Percentiles rank a stretch among this genome's conserved stretches.
These are phyloP conservation scores for Nomada goodeniana DNA, from an alignment of 2,888 invertebrate species.

Conservation along the genomic window DNA sequence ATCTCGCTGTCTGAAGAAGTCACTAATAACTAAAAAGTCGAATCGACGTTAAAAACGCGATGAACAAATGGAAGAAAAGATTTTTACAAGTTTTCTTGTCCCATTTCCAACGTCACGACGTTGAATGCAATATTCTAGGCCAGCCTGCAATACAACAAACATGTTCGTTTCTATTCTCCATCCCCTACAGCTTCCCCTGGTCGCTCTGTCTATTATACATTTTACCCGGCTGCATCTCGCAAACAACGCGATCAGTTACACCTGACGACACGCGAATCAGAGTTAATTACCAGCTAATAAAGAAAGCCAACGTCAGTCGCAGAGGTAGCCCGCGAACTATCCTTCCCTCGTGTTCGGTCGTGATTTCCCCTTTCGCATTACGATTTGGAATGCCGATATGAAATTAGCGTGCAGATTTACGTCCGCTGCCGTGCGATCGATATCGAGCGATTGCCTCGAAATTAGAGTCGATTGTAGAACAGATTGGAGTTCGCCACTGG, in stretches of 20 bases:
- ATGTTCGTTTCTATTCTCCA: too few species aligned
- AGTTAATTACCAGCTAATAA: slow-evolving; percentile 11
- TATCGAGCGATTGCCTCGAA: slow-evolving; percentile 56
- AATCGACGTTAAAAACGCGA: too few species aligned
- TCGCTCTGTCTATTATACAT: background rate
- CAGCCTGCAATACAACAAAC: too few species aligned
- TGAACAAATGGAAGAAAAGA: too few species aligned
- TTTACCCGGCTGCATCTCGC: background rate
- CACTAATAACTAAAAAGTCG: too few species aligned
- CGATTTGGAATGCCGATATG: slow-evolving; percentile 50
- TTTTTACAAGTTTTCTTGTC: too few species aligned
- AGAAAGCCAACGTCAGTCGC: background rate
- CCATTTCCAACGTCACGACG: too few species aligned
- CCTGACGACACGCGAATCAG: background rate
- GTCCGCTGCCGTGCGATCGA: slow-evolving; percentile 32
- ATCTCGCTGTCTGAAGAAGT: too few species aligned
- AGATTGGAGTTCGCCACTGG: slow-evolving; percentile 44
- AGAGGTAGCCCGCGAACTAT: slow-evolving; percentile 6
- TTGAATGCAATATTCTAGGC: too few species aligned
- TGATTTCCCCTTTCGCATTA: slow-evolving; percentile 53
- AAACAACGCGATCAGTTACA: background rate
- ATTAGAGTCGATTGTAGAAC: slow-evolving; percentile 59
- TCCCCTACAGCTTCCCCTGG: background rate
- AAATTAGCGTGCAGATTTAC: slow-evolving; percentile 53
- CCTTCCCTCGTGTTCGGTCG: slow-evolving; percentile 17